phyloP scores from a whole-genome alignment of 37 sponge, comb jelly and placozoan genomes.

The Haliclona indistincta region DNA sequence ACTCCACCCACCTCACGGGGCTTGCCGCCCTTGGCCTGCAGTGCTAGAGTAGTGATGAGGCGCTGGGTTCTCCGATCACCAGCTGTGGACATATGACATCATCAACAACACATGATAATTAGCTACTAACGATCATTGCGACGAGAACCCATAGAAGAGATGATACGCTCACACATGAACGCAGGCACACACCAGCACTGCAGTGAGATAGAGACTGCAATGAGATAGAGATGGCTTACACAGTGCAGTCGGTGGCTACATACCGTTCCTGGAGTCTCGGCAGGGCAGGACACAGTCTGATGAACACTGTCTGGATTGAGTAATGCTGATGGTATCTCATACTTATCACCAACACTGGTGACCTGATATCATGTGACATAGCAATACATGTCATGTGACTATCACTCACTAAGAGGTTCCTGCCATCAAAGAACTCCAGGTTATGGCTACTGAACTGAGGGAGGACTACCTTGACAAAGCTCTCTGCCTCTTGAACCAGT shows the following conservation, averaged over 20 bases:
- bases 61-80: neutral
- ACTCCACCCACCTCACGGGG: neutral
- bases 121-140: neutral
- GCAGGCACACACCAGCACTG: slow-evolving; percentile 1
- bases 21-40: neutral
- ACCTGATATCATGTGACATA: neutral
- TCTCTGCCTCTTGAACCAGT: neutral
- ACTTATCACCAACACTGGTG: neutral
- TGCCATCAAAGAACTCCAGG: neutral
- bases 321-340: neutral
- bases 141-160: neutral
- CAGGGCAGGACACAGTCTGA: neutral
- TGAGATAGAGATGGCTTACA: no score
- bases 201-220: neutral
- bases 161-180: neutral
- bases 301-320: neutral
- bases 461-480: neutral
- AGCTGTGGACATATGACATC: neutral
- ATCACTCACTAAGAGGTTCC: neutral
- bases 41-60: neutral
- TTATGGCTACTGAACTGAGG: neutral
- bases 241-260: neutral
- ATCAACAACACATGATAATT: neutral
- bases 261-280: neutral
- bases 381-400: neutral